These are phyloP conservation scores for Pterophyllum scalare DNA, from an alignment of 2,113 vertebrate genomes.

Conservation along the genomic window DNA sequence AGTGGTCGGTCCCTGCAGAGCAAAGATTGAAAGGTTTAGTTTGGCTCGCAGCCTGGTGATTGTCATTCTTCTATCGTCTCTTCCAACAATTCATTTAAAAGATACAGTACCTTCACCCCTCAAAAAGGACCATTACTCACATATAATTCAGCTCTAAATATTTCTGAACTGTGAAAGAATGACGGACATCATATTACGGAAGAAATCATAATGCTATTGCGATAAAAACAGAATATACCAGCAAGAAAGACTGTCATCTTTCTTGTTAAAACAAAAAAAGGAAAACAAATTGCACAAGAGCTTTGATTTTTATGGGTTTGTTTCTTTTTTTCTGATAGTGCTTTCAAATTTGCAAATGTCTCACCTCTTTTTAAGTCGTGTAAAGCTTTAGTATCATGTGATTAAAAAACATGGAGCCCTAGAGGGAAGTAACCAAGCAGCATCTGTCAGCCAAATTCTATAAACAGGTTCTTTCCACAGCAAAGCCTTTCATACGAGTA, in stretches of 20 bases:
- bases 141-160: background rate
- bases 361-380: background rate
- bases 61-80: slow-evolving; percentile 63
- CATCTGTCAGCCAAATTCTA: background rate
- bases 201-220: background rate
- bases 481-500: slow-evolving; percentile 1
- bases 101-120: background rate
- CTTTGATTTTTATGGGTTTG: background rate
- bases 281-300: background rate
- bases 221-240: background rate
- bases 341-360: background rate
- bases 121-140: background rate
- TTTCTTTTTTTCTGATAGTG: background rate
- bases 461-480: background rate
- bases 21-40: slow-evolving; percentile 61
- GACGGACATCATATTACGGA: background rate
- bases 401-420: background rate
- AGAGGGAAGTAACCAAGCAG: slow-evolving; percentile 4
- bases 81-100: slow-evolving; percentile 33
- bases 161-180: background rate
- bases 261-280: background rate
- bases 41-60: slow-evolving; percentile 72
- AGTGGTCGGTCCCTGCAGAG: slow-evolving; percentile 67
- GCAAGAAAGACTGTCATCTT: background rate
- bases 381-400: background rate